Evolutionary conservation across 2,113 vertebrate genomes (phyloP), one percentile per base, ranked within the genome.

Genomic region (Plotosus lineatus): DNA sequence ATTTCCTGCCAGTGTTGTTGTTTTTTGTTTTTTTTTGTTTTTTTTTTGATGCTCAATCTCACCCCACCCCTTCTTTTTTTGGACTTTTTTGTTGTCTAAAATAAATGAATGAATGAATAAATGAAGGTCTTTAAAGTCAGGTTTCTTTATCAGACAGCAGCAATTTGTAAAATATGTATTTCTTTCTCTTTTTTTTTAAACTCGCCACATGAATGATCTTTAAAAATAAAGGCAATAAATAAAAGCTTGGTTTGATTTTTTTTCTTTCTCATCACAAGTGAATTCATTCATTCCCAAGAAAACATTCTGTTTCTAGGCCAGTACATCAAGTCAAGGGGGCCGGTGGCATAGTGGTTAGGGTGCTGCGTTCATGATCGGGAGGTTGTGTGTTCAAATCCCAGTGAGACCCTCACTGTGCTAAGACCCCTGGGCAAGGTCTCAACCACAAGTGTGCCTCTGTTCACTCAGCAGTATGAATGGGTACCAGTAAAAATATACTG

Each of bases 111-210:
- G n/a, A n/a, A n/a, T n/a, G n/a, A n/a, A n/a, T n/a, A n/a, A n/a
- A 83, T 85, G 86, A 87, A 90, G 87, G 84, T 88, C 83, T 86
- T 87, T 88, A 86, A 86, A 75, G 89, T 91, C 85, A 88, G 85
- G n/a, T 82, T 69, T 66, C 42, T 80, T 21, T 81, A 72, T 68
- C 80, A 74, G 75, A 44, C 74, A 77, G 48, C 28, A 77, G 48
- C 69, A 77, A 83, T 53, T n/a, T 51, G 69, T 76, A 77, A 76
- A 71, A 72, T 23, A 42, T 78, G 28, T 61, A 40, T 26, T 60
- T 15, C 10, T 38, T 42, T 66, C 9, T 65, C 26, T 46, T 50
- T 82, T 61, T 66, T n/a, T n/a, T n/a, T n/a, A n/a, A n/a, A 31
- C 55, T 71, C 51, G 66, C 72, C 38, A 68, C 9, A 31, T 6